These are phyloP conservation scores for Aplochiton taeniatus DNA, from an alignment of 2,797 vertebrate genomes.

Conservation along the genomic window DNA sequence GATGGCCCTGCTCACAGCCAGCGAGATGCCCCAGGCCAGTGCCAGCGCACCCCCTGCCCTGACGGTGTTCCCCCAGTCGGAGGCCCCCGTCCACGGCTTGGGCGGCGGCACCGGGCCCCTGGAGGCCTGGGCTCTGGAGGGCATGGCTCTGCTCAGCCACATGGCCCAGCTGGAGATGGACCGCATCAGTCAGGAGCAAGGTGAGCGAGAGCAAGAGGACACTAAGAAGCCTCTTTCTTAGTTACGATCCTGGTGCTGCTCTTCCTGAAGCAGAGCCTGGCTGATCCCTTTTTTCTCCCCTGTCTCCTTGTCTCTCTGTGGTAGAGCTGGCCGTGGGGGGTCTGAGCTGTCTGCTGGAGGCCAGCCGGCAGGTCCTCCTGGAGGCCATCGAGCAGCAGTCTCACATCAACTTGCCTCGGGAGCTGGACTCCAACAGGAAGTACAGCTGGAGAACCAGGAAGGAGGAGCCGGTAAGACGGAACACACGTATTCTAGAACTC, in stretches of 20 bases:
- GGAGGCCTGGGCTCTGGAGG: constrained; percentile 88
- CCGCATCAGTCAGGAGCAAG: constrained; percentile 54
- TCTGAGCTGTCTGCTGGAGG: constrained; percentile 88
- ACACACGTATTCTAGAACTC: not conserved
- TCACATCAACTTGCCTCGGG: constrained; percentile 86
- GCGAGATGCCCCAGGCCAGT: constrained; percentile 85
- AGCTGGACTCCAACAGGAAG: constrained; percentile 90
- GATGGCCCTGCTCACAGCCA: constrained; percentile 87
- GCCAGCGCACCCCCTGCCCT: constrained; percentile 57
- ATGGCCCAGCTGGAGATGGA: constrained; percentile 89
- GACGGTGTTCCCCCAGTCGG: constrained; percentile 42
- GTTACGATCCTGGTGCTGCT: no score
- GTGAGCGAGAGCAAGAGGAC: constrained; percentile 23
- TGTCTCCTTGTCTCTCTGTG: constrained; percentile 27
- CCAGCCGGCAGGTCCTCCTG: constrained; percentile 90
- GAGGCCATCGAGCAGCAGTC: constrained; percentile 88
- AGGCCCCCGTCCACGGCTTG: constrained; percentile 44
- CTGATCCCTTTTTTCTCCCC: not conserved
- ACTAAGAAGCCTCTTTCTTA: not conserved
- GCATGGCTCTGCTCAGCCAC: constrained; percentile 93
- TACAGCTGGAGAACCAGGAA: constrained; percentile 99
- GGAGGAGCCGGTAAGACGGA: constrained; percentile 87
- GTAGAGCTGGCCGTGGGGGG: constrained; percentile 76
- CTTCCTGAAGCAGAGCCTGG: no score
- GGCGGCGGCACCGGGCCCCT: constrained; percentile 65